Conservation (phyloP, 2,113 vertebrate species). For the Mesocricetus auratus region DNA sequence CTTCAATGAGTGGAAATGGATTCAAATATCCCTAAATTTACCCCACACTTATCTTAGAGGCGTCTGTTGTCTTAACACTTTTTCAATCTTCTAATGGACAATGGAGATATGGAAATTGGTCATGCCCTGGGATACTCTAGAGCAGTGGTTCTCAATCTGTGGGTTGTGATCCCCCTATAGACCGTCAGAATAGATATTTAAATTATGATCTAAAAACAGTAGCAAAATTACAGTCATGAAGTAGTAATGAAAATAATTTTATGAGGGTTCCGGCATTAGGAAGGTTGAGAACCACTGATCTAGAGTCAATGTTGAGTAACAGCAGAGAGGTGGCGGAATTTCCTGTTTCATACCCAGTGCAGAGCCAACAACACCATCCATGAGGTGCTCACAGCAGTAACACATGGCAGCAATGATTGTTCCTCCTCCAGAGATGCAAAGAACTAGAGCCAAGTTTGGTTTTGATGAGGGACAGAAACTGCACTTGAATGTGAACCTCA, state of each 20-base stretch:
- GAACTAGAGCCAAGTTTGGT: neutral
- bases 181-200: no score
- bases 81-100: conserved; percentile 13
- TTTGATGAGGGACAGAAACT: neutral
- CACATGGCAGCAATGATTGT: neutral
- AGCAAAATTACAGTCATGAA: no score
- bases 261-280: no score
- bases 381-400: neutral
- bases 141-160: neutral
- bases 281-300: neutral
- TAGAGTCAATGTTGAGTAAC: neutral
- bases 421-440: neutral
- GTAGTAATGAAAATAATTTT: no score
- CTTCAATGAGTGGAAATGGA: neutral
- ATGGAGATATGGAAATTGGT: neutral
- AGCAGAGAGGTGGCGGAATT: neutral
- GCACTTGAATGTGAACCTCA: neutral
- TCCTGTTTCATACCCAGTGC: neutral
- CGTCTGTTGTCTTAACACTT: neutral
- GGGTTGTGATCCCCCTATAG: no score
- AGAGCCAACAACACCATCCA: neutral
- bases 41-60: neutral
- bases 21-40: neutral
- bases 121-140: neutral
- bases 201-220: no score